Conservation (phyloP, 2,113 vertebrate species). For the Lates calcarifer region DNA sequence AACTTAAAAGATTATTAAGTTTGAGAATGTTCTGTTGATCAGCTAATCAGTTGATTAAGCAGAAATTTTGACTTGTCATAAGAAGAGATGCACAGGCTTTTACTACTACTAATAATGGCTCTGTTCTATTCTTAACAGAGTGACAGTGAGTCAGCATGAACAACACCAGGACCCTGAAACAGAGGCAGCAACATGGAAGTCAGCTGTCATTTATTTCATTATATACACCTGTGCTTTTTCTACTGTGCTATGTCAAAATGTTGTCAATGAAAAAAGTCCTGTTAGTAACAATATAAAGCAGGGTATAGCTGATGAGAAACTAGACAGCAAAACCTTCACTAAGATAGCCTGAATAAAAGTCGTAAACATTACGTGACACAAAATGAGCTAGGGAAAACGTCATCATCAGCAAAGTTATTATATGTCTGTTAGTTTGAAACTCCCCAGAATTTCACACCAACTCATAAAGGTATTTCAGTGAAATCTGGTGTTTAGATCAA, state of each 20-base stretch:
- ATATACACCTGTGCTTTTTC: not conserved
- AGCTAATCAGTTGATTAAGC: not conserved
- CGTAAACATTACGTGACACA: not conserved
- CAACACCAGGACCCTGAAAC: not conserved
- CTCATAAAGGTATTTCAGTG: conserved; percentile 7
- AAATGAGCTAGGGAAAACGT: not conserved
- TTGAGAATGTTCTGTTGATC: not conserved
- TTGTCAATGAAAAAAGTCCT: not conserved
- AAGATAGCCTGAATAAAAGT: not conserved
- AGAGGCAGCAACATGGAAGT: not conserved
- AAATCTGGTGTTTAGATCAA: not conserved
- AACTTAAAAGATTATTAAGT: not conserved
- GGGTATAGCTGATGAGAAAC: not conserved
- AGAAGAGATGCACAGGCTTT: not conserved
- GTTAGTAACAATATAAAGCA: not conserved
- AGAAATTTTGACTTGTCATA: not conserved
- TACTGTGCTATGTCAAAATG: not conserved
- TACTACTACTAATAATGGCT: not conserved
- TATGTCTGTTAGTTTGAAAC: too few relatives aligned
- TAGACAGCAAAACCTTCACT: not conserved
- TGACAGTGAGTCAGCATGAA: not conserved
- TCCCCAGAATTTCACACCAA: conserved; percentile 17
- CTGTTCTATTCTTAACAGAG: not conserved
- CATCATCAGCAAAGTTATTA: not conserved
- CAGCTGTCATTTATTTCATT: not conserved